phyloP scores from a whole-genome alignment of 2,888 invertebrate species.

The Mesochorus sp. region DNA sequence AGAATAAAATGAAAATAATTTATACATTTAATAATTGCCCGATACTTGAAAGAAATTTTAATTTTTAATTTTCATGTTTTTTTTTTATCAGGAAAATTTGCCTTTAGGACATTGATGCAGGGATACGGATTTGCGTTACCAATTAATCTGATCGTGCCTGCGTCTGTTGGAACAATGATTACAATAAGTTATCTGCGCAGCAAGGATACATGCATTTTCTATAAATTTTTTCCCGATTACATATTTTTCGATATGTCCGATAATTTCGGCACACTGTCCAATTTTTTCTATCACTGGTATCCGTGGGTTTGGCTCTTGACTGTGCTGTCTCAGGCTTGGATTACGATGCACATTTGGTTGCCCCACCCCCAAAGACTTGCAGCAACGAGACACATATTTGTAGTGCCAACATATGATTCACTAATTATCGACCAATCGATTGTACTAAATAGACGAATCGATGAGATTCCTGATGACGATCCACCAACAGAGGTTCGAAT shows the following conservation, averaged over 20 bases:
- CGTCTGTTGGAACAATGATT: conserved; percentile 88
- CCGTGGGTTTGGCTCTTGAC: conserved; percentile 92
- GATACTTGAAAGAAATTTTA: too few relatives aligned
- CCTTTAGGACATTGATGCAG: conserved; percentile 95
- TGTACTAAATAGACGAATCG: conserved; percentile 90
- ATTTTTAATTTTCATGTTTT: background rate
- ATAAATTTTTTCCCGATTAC: conserved; percentile 83
- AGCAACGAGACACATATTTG: conserved; percentile 92
- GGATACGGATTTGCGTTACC: conserved; percentile 94
- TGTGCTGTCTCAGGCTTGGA: conserved; percentile 93
- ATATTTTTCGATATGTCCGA: conserved; percentile 83
- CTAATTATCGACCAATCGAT: conserved; percentile 93
- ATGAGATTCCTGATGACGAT: conserved; percentile 81
- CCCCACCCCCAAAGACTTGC: conserved; percentile 93
- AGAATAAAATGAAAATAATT: too few relatives aligned
- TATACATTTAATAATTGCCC: too few relatives aligned
- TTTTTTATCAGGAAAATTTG: conserved; percentile 86
- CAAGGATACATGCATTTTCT: conserved; percentile 87
- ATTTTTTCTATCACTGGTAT: conserved; percentile 85
- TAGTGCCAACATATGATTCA: conserved; percentile 92
- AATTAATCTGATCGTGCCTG: conserved; percentile 89
- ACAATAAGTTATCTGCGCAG: conserved; percentile 87
- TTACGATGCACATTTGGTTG: conserved; percentile 93
- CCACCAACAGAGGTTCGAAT: conserved; percentile 26
- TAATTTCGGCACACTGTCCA: conserved; percentile 81